These are phyloP conservation scores for Leuctra nigra DNA, from an alignment of 2,888 invertebrate genomes.

Conservation along the genomic window DNA sequence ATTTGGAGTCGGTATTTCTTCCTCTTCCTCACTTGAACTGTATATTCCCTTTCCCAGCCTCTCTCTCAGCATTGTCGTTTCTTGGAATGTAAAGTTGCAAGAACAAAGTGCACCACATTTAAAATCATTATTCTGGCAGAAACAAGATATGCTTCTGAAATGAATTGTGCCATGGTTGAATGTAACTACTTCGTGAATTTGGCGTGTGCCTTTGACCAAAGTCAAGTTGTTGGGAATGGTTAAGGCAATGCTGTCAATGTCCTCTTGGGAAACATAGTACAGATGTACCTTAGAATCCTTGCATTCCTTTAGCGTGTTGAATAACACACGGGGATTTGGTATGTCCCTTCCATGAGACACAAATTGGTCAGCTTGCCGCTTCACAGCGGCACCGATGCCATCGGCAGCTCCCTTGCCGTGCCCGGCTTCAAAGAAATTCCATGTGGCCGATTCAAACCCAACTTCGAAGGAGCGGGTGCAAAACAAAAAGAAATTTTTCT, in stretches of 20 bases:
- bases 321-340: background rate
- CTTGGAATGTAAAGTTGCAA: background rate
- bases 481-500: slow-evolving; percentile 12
- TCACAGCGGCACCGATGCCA: slow-evolving; percentile 18
- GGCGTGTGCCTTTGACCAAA: background rate
- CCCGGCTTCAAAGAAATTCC: slow-evolving; percentile 14
- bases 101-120: background rate
- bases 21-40: too few relatives aligned
- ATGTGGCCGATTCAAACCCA: slow-evolving; percentile 8
- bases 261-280: background rate
- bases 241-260: background rate
- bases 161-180: background rate
- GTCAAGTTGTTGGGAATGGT: background rate
- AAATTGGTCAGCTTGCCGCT: background rate
- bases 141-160: background rate
- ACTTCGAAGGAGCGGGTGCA: background rate
- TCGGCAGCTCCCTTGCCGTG: slow-evolving; percentile 19
- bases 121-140: background rate
- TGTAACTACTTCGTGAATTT: background rate
- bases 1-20: too few relatives aligned
- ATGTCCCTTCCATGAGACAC: slow-evolving; percentile 12
- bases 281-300: background rate
- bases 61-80: too few relatives aligned
- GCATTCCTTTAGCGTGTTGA: background rate
- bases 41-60: too few relatives aligned